A percentile compares a stretch with the other conserved stretches of the same genome.
phyloP scores from a whole-genome alignment of 2,113 vertebrate species.

The Pomatorhinus ruficollis region DNA sequence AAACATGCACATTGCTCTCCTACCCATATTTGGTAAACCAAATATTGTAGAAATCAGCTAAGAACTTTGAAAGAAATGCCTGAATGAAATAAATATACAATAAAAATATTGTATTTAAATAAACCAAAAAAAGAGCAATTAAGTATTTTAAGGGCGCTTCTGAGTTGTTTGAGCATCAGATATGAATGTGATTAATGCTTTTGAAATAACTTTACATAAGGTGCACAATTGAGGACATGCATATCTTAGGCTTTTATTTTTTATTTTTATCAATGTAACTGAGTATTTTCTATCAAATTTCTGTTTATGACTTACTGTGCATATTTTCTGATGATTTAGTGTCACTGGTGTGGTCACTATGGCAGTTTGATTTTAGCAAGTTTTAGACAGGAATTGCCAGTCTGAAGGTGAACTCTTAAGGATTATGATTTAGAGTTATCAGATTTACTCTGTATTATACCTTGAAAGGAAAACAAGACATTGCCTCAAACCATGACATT shows the following conservation, averaged over 20 bases:
- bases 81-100: background rate
- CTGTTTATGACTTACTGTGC: background rate
- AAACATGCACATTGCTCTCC: background rate
- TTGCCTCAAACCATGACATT: conserved; percentile 4
- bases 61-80: background rate
- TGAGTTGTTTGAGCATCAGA: background rate
- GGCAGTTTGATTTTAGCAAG: background rate
- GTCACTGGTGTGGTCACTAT: background rate
- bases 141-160: background rate
- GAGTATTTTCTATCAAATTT: background rate
- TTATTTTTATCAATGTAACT: background rate
- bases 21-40: background rate
- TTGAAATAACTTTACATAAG: background rate
- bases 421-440: background rate
- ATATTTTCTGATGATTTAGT: background rate
- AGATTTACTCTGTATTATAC: background rate
- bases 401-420: background rate
- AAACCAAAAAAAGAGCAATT: background rate
- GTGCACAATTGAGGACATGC: rapidly evolving
- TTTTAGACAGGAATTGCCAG: background rate
- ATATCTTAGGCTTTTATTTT: background rate
- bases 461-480: background rate
- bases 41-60: background rate
- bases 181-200: background rate
- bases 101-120: background rate